phyloP scores from a whole-genome alignment of 2,888 invertebrate species.

The Pyralis farinalis region DNA sequence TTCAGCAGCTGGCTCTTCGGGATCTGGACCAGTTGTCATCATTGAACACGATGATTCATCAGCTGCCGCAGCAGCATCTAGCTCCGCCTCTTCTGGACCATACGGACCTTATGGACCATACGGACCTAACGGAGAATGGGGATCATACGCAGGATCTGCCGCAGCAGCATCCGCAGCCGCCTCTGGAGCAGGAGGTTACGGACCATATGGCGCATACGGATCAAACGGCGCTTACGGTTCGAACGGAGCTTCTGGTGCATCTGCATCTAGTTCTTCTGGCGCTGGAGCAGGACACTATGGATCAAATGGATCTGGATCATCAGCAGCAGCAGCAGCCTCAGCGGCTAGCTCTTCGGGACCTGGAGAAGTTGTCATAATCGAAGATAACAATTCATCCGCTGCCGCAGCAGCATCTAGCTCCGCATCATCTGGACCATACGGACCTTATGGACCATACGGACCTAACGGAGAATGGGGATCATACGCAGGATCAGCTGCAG shows the following conservation, averaged over 20 bases:
- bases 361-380: not conserved
- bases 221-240: slow-evolving; percentile 1
- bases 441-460: slow-evolving; percentile 9
- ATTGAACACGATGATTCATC: slow-evolving; percentile 5
- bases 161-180: slow-evolving; percentile 11
- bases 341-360: slow-evolving; percentile 9
- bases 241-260: slow-evolving; percentile 6
- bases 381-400: slow-evolving; percentile 5
- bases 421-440: slow-evolving; percentile 10
- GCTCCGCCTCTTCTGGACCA: slow-evolving; percentile 12
- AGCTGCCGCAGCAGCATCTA: slow-evolving; percentile 4
- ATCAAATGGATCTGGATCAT: slow-evolving; percentile 6
- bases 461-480: slow-evolving; percentile 11
- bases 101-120: slow-evolving; percentile 7
- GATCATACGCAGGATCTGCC: not conserved
- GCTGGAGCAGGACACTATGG: not conserved
- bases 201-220: not conserved
- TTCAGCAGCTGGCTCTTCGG: slow-evolving; percentile 1
- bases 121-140: slow-evolving; percentile 4
- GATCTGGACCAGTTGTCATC: slow-evolving; percentile 1
- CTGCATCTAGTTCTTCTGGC: slow-evolving; percentile 1
- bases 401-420: slow-evolving; percentile 14
- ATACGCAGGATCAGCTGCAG: too few species aligned
- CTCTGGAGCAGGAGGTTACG: slow-evolving; percentile 1
- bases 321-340: slow-evolving; percentile 13